Evolutionary conservation across 2,797 vertebrate genomes (phyloP).

Genomic region (Phrynocephalus vlangalii): DNA sequence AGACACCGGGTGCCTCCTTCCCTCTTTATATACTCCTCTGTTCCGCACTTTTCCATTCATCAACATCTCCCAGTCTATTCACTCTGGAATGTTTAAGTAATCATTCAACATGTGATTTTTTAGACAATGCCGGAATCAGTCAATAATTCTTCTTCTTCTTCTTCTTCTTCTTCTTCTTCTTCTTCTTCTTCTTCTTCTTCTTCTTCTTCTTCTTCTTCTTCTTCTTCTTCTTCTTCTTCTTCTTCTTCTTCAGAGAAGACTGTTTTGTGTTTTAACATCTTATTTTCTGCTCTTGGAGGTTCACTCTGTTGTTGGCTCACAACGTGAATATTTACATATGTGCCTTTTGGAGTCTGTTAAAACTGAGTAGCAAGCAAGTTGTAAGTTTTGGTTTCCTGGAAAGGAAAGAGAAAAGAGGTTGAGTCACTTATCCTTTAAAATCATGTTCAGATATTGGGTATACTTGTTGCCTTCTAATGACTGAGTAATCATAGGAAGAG

Average conservation of each 20-base stretch:
- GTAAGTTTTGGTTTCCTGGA: background rate
- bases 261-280: background rate
- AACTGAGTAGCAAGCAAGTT: background rate
- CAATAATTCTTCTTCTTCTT: background rate
- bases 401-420: background rate
- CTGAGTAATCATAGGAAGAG: background rate
- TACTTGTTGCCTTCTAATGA: too few species aligned
- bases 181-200: slow-evolving; percentile 15
- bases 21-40: too few species aligned
- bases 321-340: background rate
- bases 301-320: background rate
- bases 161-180: slow-evolving; percentile 1
- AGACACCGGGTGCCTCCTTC: background rate
- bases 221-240: background rate
- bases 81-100: slow-evolving; percentile 40
- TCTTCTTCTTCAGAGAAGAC: background rate
- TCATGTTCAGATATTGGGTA: background rate
- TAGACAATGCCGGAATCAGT: background rate
- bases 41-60: background rate
- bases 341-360: background rate
- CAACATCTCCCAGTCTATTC: background rate
- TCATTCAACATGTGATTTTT: slow-evolving; percentile 23
- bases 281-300: background rate
- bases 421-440: too few species aligned
- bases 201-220: background rate